Evolutionary conservation across 1,140 invertebrate genomes (phyloP), one percentile per base, ranked within the genome.

Genomic region (Prorops nasuta): DNA sequence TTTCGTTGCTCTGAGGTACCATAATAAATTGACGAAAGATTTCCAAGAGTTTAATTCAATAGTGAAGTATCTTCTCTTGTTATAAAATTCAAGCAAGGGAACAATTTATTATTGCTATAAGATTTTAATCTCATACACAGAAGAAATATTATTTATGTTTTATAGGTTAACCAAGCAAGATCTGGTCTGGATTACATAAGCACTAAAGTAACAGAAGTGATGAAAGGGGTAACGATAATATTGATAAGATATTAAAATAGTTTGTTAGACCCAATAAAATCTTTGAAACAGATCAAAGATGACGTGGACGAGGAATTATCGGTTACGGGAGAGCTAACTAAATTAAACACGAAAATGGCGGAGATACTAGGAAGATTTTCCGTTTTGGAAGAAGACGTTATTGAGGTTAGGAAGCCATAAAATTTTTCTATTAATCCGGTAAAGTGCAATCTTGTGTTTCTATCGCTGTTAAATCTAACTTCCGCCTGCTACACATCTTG

Each of bases 311-410:
- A 54, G 24, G 71, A 75, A 47, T 41, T 75, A 3, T 49, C 60
- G 15, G 48, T 75, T 3, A 75, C 72, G 20, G 64, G 66, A 22
- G 53, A 69, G 20, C 51, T 72, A 20, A 75, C 72, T 1, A 54
- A 49, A 17, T 58, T 72, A 9, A 64, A 47, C 16, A 16, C 57
- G 4, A 65, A 60, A 43, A 48, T 72, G 43, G 16, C 38, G 0
- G 8, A 34, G 1, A n/a, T 67, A 14, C 16, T 64, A 21, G 49
- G 56, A 20, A 45, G 64, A 31, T 73, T 69, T 44, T 34, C 42
- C 0, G 24, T 42, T 2, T 22, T 74, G 19, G 69, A 75, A 39
- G 66, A 71, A 44, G 43, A 15, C 41, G 58, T 71, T n/a, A 63
- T 73, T 15, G 71, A 75, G 61, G 72, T 74, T 50, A 20, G 20